Evolutionary conservation across 2,113 vertebrate genomes (phyloP).

Genomic region (Neogobius melanostomus): DNA sequence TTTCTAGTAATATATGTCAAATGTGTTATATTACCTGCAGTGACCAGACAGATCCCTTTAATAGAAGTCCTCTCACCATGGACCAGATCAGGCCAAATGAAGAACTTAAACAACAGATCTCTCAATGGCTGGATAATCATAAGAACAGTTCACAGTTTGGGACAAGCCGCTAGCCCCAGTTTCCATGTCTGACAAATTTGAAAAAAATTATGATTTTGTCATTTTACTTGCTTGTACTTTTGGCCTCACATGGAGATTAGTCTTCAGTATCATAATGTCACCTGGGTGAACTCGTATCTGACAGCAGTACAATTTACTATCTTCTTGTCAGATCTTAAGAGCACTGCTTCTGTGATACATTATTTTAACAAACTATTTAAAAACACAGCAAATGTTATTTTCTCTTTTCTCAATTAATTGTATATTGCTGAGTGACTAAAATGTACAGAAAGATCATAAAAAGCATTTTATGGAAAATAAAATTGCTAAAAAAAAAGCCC

Average conservation of each 20-base stretch:
- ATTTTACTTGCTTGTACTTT: slow-evolving; percentile 43
- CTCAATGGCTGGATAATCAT: slow-evolving; percentile 89
- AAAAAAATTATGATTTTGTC: slow-evolving; percentile 21
- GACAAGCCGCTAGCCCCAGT: slow-evolving; percentile 68
- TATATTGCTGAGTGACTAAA: no score
- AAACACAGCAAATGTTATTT: no score
- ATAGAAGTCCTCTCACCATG: slow-evolving; percentile 98
- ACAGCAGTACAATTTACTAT: slow-evolving; percentile 20
- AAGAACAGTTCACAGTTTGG: slow-evolving; percentile 85
- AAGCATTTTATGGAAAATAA: no score
- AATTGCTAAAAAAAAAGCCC: no score
- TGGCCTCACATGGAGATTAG: slow-evolving; percentile 9
- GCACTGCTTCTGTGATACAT: no score
- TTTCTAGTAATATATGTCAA: background rate
- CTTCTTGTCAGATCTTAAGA: slow-evolving; percentile 3
- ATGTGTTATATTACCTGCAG: slow-evolving; percentile 66
- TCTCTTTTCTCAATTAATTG: no score
- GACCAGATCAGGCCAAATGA: slow-evolving; percentile 97
- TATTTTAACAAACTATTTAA: no score
- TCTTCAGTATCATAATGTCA: slow-evolving; percentile 5
- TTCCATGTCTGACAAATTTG: slow-evolving; percentile 34
- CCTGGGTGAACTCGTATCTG: slow-evolving; percentile 43
- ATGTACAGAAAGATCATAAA: no score
- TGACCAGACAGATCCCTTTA: slow-evolving; percentile 98
- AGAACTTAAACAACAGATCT: slow-evolving; percentile 95